Conservation (phyloP, 2,797 vertebrate genomes). For the Eidolon dupreanum region DNA sequence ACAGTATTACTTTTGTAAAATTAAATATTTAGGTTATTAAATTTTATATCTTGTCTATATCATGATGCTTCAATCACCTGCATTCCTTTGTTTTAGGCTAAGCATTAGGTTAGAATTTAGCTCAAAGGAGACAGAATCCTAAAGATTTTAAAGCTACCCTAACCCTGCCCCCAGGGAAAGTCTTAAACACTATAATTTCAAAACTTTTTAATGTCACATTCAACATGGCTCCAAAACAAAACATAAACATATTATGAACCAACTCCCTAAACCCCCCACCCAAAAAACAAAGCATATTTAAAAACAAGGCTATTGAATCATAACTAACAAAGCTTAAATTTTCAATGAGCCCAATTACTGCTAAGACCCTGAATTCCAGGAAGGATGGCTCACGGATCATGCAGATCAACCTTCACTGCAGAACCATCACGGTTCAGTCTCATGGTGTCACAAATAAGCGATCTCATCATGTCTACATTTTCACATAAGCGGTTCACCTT, state of each 20-base stretch:
- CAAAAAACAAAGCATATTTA: neutral
- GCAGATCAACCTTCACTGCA: slow-evolving; percentile 84
- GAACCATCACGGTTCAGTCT: slow-evolving; percentile 86
- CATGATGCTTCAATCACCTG: neutral
- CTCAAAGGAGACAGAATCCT: neutral
- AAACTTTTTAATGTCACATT: slow-evolving; percentile 57
- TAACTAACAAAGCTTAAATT: neutral
- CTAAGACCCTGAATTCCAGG: neutral
- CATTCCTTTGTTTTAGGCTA: neutral
- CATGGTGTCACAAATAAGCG: slow-evolving; percentile 85
- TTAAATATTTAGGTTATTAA: neutral
- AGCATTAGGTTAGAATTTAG: neutral
- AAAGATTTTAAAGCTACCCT: neutral
- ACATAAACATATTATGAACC: neutral
- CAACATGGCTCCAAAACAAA: slow-evolving; percentile 26
- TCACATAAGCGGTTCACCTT: slow-evolving; percentile 88
- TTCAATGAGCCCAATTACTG: neutral
- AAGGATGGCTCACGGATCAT: slow-evolving; percentile 20
- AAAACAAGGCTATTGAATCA: neutral
- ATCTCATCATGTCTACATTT: slow-evolving; percentile 84
- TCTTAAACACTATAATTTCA: neutral
- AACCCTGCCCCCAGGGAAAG: neutral
- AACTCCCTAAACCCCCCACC: neutral
- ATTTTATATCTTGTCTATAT: neutral
- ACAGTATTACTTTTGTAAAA: neutral